Base-by-base conservation (phyloP, 2,888 invertebrate species). In the Poecilus cupreus region DNA sequence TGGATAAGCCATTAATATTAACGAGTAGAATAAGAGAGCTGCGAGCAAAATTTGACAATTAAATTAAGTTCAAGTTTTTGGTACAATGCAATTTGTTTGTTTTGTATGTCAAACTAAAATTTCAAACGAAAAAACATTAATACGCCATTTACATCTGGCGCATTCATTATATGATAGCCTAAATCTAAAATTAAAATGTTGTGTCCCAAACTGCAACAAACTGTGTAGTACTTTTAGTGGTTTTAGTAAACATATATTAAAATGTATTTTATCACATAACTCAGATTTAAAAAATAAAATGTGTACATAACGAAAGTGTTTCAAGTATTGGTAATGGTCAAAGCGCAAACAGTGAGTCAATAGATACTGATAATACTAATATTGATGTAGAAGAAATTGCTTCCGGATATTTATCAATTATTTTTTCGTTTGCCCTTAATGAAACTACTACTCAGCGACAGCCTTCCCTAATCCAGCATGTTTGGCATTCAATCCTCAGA, bases 51-150 rank as follows among this genome's bases (percentile, higher is more conserved):
- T 54, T 54, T 18, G 51, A 54, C 1, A 54, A 54, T 54, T 54
- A 54, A 54, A 54, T n/a, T n/a, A n/a, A n/a, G n/a, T n/a, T n/a
- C n/a, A n/a, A n/a, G n/a, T n/a, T n/a, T n/a, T n/a, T n/a, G 20
- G 11, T 20, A 54, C 16, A 54, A 54, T 54, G 51, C 20, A 54
- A 18, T 54, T 54, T 20, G 11, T 54, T 54, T 54, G 51, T 20
- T 54, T 54, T 20, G 11, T 54, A 54, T 54, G 51, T 18, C 51
- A 54, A 54, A 54, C 51, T 3, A 54, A 54, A 54, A 54, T 54
- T 54, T 20, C 51, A 16, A 54, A 54, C 3, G 46, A 46, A 3
- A 46, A 46, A 46, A 8, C n/a, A 46, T 11, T 46, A 46, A 46
- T 46, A 8, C 46, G 46, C n/a, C 46, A 46, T 46, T 46, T 46